Base-by-base conservation (phyloP, 2,797 vertebrate genomes). In the Muscicapa striata region DNA sequence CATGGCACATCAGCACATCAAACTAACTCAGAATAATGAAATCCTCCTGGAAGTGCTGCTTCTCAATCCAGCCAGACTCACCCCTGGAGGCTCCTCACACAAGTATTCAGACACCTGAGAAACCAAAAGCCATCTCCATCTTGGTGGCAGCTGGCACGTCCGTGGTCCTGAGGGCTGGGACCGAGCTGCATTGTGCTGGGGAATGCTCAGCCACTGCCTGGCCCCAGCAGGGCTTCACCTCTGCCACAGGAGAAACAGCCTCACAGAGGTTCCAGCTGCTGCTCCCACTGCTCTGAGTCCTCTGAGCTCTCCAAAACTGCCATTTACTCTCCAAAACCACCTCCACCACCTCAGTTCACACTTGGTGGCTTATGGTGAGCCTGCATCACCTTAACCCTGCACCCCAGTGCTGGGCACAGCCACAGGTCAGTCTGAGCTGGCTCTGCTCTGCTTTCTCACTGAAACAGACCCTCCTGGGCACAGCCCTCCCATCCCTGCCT, bases 361-460 rank as follows among this genome's bases (percentile, higher is more conserved):
- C 49, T 24, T 24, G 22, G 10, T 64, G 72, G 32, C 9, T 88
- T 57, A 21, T 14, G 66, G 17, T 58, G 55, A 82, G 24, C n/a
- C 27, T 64, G 22, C 46, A 54, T 13, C 55, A 29, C 51, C 29
- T 51, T 15, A 41, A 26, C 7, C 30, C 19, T 68, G n/a, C 38
- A 11, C 11, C 40, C 40, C 67, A 66, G 58, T 57, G 57, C 61
- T n/a, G 79, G 48, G 38, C 30, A 55, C 38, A 40, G 38, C 38
- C 38, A 40, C 32, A 61, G 51, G 11, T 64, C 64, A 26, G 38
- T 27, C 40, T 89, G 38, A 36, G 36, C 7, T 0, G 0, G 58
- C 69, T 23, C 30, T 51, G 78, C 61, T 51, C 0, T 0, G 72
- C 51, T 40, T 40, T 40, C 20, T 23, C 0, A 0, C 43, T 52